Conservation (phyloP, 2,797 vertebrate species). For the Erethizon dorsatum region DNA sequence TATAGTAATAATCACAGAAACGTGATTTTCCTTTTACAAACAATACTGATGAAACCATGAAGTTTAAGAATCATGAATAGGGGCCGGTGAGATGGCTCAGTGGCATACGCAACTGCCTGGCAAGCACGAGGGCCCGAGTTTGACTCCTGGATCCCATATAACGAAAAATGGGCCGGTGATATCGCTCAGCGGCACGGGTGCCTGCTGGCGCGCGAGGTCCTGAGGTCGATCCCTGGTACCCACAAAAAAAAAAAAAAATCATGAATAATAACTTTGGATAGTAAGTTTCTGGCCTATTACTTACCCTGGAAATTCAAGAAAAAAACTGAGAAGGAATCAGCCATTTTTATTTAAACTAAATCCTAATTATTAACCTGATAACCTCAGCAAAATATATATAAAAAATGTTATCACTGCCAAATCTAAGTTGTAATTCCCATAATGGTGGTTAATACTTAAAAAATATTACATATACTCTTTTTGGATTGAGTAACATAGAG, state of each 20-base stretch:
- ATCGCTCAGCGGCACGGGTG: too few species aligned
- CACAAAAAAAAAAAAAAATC: neutral
- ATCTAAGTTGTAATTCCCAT: neutral
- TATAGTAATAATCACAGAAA: neutral
- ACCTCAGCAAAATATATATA: slow-evolving; percentile 52
- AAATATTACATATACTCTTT: neutral
- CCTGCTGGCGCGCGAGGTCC: too few species aligned
- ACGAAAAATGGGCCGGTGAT: too few species aligned
- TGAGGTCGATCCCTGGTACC: too few species aligned
- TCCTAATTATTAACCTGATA: slow-evolving; percentile 47
- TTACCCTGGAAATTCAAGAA: slow-evolving; percentile 36
- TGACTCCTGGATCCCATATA: too few species aligned
- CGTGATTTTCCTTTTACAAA: neutral
- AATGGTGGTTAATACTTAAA: slow-evolving; percentile 6
- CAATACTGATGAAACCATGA: neutral
- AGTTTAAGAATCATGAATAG: slow-evolving; percentile 34
- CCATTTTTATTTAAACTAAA: slow-evolving; percentile 55
- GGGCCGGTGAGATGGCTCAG: too few species aligned
- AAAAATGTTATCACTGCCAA: slow-evolving; percentile 6
- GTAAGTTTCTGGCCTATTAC: slow-evolving; percentile 13
- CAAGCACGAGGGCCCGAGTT: too few species aligned
- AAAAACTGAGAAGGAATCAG: neutral
- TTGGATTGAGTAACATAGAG: neutral
- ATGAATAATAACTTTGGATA: neutral
- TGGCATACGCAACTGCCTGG: too few species aligned